Conservation (phyloP, 2,797 vertebrate genomes). For the Crypturellus tataupa region DNA sequence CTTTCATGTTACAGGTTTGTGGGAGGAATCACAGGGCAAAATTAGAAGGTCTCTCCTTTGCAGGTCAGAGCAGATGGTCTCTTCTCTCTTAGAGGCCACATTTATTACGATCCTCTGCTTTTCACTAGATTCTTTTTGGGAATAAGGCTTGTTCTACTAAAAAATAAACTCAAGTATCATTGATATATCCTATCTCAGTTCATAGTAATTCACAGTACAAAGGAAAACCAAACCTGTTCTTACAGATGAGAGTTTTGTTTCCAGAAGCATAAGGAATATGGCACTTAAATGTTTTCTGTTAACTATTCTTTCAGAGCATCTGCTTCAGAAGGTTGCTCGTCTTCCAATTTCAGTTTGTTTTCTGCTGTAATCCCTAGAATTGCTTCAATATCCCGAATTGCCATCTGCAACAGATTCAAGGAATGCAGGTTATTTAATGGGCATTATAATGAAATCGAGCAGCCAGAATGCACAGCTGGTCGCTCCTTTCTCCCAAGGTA, state of each 20-base stretch:
- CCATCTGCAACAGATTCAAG: slow-evolving; percentile 70
- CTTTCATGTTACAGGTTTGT: not conserved
- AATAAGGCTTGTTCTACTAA: not conserved
- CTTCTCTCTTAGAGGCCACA: not conserved
- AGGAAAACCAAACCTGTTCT: slow-evolving; percentile 54
- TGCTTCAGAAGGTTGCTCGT: slow-evolving; percentile 57
- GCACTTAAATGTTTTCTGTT: slow-evolving; percentile 44
- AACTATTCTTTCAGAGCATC: slow-evolving; percentile 53
- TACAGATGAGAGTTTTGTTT: slow-evolving; percentile 41
- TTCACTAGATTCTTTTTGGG: not conserved
- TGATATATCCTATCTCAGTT: not conserved
- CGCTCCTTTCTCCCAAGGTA: not conserved
- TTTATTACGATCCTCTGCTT: not conserved
- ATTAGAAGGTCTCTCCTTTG: not conserved
- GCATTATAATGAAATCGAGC: slow-evolving; percentile 32
- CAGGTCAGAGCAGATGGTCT: not conserved
- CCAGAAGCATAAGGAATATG: slow-evolving; percentile 40
- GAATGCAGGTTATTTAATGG: slow-evolving; percentile 40
- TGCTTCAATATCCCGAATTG: slow-evolving; percentile 83
- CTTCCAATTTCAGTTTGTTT: slow-evolving; percentile 82
- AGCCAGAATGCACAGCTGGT: slow-evolving; percentile 42
- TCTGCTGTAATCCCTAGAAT: slow-evolving; percentile 84
- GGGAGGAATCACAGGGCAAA: not conserved
- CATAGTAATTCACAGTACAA: not conserved
- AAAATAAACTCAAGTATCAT: not conserved